Conservation (phyloP, 1,140 invertebrate genomes). For the Penaeus japonicus region DNA sequence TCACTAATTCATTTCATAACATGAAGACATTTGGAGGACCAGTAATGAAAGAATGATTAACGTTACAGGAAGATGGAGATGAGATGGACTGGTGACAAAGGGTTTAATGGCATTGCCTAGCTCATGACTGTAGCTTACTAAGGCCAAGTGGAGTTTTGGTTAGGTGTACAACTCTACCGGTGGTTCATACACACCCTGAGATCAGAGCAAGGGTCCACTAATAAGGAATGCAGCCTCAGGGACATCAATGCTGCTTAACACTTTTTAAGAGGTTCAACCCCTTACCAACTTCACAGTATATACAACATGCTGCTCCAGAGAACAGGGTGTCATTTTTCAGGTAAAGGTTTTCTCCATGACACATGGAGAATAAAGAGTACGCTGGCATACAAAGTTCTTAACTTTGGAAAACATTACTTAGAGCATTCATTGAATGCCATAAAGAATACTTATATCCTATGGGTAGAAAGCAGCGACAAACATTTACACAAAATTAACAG, state of each 20-base stretch:
- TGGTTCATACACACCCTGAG: neutral
- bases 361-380: constrained; percentile 28
- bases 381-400: constrained; percentile 32
- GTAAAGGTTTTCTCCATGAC: constrained; percentile 37
- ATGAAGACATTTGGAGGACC: constrained; percentile 33
- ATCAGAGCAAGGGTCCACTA: neutral
- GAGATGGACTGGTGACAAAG: constrained; percentile 1
- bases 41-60: constrained; percentile 8
- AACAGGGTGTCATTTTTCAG: constrained; percentile 3
- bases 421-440: constrained; percentile 49
- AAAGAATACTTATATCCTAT: constrained; percentile 12
- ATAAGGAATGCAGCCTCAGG: too few species aligned
- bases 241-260: too few species aligned
- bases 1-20: constrained; percentile 1
- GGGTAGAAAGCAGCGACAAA: constrained; percentile 47
- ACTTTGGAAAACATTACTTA: constrained; percentile 46
- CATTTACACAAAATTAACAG: constrained; percentile 55
- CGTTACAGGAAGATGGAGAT: neutral
- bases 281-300: neutral
- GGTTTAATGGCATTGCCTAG: neutral
- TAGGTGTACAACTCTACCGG: neutral
- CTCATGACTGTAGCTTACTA: neutral
- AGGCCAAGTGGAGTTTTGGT: constrained; percentile 2
- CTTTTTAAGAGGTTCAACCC: too few species aligned
- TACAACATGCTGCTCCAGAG: constrained; percentile 6